A percentile compares a stretch with the other conserved stretches of the same genome.
phyloP scores from a whole-genome alignment of 1,140 invertebrate species.

The Drosophila sp. region DNA sequence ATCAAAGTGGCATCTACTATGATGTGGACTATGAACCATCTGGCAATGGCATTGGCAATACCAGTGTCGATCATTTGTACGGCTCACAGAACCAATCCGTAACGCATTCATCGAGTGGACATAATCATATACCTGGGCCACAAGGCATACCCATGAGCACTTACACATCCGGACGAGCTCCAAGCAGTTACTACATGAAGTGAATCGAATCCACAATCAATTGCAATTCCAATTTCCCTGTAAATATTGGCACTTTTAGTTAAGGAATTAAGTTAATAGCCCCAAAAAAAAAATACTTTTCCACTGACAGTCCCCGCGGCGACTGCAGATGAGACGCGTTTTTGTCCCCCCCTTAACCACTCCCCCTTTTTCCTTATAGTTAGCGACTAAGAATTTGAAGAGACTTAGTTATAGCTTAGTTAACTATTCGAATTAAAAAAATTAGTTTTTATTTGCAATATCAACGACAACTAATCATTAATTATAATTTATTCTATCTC shows the following conservation, averaged over 20 bases:
- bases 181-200: conserved; percentile 82
- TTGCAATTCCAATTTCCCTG: conserved; percentile 35
- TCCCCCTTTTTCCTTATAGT: conserved; percentile 4
- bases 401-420: conserved; percentile 40
- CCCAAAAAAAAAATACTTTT: conserved; percentile 76
- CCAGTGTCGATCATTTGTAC: conserved; percentile 75
- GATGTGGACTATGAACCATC: conserved; percentile 92
- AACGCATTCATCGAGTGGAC: conserved; percentile 61
- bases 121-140: conserved; percentile 84
- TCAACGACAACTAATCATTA: conserved; percentile 76
- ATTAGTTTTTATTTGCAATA: conserved; percentile 42
- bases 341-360: conserved; percentile 18
- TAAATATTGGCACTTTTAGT: conserved; percentile 58
- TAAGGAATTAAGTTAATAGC: conserved; percentile 26
- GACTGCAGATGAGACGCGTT: conserved; percentile 77
- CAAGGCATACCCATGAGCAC: conserved; percentile 88
- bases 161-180: conserved; percentile 85
- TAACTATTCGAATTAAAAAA: conserved; percentile 29
- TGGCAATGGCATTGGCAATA: conserved; percentile 84
- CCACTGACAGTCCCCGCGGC: conserved; percentile 63
- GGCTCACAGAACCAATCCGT: conserved; percentile 78
- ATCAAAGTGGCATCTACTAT: conserved; percentile 94
- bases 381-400: conserved; percentile 44
- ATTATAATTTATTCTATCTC: conserved; percentile 63
- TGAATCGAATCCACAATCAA: conserved; percentile 21